Percentiles rank a stretch among this genome's conserved stretches.
Conservation (phyloP, 2,888 invertebrate species). For the Rhogogaster chlorosoma region DNA sequence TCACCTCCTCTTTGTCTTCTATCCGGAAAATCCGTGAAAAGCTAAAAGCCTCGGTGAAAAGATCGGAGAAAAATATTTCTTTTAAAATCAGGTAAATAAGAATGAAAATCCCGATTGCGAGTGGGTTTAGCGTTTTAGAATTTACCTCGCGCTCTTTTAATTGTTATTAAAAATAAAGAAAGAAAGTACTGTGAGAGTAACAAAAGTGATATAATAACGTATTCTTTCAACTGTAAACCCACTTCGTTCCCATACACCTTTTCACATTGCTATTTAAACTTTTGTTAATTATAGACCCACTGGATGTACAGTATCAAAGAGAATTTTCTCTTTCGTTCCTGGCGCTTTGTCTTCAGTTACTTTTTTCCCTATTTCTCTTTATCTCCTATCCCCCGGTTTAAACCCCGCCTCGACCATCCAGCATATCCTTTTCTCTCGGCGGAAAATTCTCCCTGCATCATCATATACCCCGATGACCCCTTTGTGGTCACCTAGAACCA, state of each 20-base stretch:
- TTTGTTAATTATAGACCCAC: background rate
- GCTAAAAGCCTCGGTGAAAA: too few relatives aligned
- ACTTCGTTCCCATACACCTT: background rate
- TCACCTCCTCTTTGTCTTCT: too few relatives aligned
- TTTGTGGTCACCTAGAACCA: constrained; percentile 39
- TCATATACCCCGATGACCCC: constrained; percentile 40
- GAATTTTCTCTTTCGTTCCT: background rate
- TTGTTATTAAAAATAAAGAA: background rate
- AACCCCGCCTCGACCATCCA: background rate
- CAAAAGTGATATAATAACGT: background rate
- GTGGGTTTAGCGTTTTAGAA: background rate
- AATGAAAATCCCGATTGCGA: background rate
- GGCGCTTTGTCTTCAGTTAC: background rate
- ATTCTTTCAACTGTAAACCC: background rate
- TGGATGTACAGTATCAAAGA: background rate
- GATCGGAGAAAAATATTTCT: too few relatives aligned
- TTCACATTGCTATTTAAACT: background rate
- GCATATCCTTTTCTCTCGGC: background rate
- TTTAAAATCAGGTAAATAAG: background rate
- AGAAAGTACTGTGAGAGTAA: background rate
- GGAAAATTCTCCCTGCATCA: constrained; percentile 19
- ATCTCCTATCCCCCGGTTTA: background rate
- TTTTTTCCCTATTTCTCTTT: background rate
- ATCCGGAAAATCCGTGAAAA: too few relatives aligned
- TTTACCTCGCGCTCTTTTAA: background rate